phyloP scores from a whole-genome alignment of 2,888 invertebrate species.

The Terebella lapidaria region DNA sequence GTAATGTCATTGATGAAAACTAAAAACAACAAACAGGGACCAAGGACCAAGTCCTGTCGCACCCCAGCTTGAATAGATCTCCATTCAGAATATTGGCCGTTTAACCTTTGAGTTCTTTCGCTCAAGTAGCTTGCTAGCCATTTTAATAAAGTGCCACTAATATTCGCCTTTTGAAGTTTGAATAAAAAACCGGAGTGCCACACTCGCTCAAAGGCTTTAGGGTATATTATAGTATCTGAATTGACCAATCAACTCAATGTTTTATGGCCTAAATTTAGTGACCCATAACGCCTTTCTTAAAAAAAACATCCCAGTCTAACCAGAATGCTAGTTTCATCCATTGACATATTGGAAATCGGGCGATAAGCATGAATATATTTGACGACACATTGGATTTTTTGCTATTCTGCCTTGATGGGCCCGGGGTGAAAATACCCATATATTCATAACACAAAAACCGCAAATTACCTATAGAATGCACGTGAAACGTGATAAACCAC shows the following conservation, averaged over 20 bases:
- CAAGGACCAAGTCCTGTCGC: background rate
- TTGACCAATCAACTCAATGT: no score
- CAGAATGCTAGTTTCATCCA: background rate
- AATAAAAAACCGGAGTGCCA: background rate
- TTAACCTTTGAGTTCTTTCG: background rate
- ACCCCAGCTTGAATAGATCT: background rate
- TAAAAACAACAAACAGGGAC: background rate
- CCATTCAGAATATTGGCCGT: background rate
- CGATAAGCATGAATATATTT: no score
- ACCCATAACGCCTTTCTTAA: background rate
- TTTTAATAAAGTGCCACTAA: background rate
- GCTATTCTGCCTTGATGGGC: no score
- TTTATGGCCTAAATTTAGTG: no score
- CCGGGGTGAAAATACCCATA: no score
- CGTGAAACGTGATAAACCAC: no score
- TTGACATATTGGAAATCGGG: no score
- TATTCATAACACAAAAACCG: no score
- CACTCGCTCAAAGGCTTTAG: background rate
- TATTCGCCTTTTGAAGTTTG: background rate
- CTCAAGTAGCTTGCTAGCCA: background rate
- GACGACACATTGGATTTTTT: no score
- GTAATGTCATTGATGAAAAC: background rate
- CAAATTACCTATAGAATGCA: no score
- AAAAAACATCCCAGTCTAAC: no score
- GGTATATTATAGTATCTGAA: no score